A percentile compares a stretch with the other conserved stretches of the same genome.
phyloP scores from a whole-genome alignment of 2,797 vertebrate species.

The Bradypodion pumilum region DNA sequence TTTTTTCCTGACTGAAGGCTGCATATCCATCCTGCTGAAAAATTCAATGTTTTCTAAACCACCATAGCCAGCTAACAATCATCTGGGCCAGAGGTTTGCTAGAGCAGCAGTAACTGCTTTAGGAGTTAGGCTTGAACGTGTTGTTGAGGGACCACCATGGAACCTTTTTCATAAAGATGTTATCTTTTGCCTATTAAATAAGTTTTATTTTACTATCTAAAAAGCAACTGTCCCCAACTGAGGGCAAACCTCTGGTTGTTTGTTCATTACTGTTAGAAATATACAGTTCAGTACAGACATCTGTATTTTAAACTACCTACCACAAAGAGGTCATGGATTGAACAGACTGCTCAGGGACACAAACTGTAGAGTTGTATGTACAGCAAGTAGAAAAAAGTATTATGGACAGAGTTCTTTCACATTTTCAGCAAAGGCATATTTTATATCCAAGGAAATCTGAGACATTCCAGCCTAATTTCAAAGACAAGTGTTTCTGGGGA shows the following conservation, averaged over 20 bases:
- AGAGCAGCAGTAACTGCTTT: slow-evolving; percentile 41
- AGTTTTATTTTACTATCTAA: slow-evolving; percentile 62
- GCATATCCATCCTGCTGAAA: slow-evolving; percentile 57
- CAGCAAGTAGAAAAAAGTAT: neutral
- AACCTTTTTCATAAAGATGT: slow-evolving; percentile 48
- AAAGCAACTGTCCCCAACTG: slow-evolving; percentile 61
- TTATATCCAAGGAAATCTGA: neutral
- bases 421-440: neutral
- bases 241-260: slow-evolving; percentile 69
- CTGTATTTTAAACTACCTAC: slow-evolving; percentile 58
- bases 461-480: neutral
- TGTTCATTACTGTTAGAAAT: slow-evolving; percentile 65
- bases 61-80: slow-evolving; percentile 51
- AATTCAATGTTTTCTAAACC: slow-evolving; percentile 72
- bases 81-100: slow-evolving; percentile 43
- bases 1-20: slow-evolving; percentile 7
- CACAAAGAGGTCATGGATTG: slow-evolving; percentile 72
- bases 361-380: neutral
- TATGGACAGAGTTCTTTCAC: too few species aligned
- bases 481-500: neutral
- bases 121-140: slow-evolving; percentile 46
- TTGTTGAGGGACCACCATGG: slow-evolving; percentile 9
- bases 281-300: slow-evolving; percentile 47
- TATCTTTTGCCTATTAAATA: slow-evolving; percentile 66
- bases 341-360: slow-evolving; percentile 60